Evolutionary conservation across 2,797 vertebrate genomes (phyloP).

Genomic region (Enteromius radiatus): DNA sequence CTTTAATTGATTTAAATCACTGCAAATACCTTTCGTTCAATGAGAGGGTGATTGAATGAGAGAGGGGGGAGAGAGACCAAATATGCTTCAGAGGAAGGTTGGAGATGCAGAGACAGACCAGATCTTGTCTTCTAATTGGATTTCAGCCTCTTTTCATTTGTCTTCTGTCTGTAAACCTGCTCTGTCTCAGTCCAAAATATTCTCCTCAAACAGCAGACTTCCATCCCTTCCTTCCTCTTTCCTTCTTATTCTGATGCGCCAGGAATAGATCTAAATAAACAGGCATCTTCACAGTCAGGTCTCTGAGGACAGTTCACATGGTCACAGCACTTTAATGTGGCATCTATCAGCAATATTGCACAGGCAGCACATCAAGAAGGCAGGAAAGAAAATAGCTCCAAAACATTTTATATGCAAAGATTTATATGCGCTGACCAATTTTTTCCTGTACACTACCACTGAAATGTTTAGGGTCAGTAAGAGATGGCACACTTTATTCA

Average conservation of each 20-base stretch:
- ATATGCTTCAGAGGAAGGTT: constrained; percentile 44
- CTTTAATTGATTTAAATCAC: constrained; percentile 60
- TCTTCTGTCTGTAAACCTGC: constrained; percentile 54
- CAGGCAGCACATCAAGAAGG: not conserved
- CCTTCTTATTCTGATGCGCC: constrained; percentile 5
- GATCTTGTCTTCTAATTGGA: constrained; percentile 55
- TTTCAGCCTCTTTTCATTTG: constrained; percentile 56
- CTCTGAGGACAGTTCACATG: constrained; percentile 28
- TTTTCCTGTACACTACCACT: not conserved
- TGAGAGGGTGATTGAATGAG: constrained; percentile 24
- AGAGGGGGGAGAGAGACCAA: constrained; percentile 3
- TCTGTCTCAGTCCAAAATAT: constrained; percentile 35
- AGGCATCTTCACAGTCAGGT: constrained; percentile 27
- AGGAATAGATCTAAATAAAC: constrained; percentile 30
- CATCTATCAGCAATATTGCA: not conserved
- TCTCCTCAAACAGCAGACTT: constrained; percentile 29
- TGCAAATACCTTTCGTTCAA: constrained; percentile 51
- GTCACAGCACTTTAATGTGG: constrained; percentile 51
- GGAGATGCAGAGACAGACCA: constrained; percentile 49
- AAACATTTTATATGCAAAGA: not conserved
- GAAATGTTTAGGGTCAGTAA: not conserved
- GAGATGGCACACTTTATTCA: not conserved
- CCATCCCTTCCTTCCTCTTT: not conserved
- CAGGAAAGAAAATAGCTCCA: not conserved
- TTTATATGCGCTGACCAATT: not conserved